Evolutionary conservation across 2,888 invertebrate genomes (phyloP), one percentile per base, ranked within the genome.

Genomic region (Eledona agricola): DNA sequence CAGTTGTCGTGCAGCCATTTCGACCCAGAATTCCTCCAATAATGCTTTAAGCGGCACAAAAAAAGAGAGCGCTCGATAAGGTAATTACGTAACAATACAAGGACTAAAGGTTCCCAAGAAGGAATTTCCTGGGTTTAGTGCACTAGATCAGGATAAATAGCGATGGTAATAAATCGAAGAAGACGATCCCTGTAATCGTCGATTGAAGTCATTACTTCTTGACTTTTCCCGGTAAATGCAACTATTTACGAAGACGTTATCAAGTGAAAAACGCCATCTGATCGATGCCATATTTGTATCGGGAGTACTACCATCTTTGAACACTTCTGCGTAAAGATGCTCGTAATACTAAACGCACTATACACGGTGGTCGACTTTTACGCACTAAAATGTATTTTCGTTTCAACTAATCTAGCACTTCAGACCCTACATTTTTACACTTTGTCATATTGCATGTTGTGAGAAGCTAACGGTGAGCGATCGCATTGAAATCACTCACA

Each of bases 251-350:
- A 51, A 40, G 52, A 52, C 52, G 40, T 52, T 40, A 51, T 46
- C 34, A 38, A 31, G 46, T 29, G 32, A 52, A 52, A 52, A 46
- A 52, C 17, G 45, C 17, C 28, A 19, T 23, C 32, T 52, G 46
- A 46, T 45, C 26, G 38, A 32, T 38, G 46, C 58, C 58, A 53
- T 58, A 58, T 58, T 60, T 55, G 56, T 54, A 55, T 40, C 20
- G 45, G 50, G 45, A 31, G 38, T 45, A 51, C 43, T 56, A 20
- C 57, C 59, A 54, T 60, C 34, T 60, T 56, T 35, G 54, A 53
- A 49, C 45, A 50, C 20, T 54, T 50, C 47, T 50, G 40, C 29
- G 54, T 57, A 57, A 52, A 28, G 29, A 52, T 29, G 47, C n/a
- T 15, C 20, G 37, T 37, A 43, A 29, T 29, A 34, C 12, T 35